These are phyloP conservation scores for Dermatemys mawii DNA, from an alignment of 2,113 vertebrate species.

Conservation along the genomic window DNA sequence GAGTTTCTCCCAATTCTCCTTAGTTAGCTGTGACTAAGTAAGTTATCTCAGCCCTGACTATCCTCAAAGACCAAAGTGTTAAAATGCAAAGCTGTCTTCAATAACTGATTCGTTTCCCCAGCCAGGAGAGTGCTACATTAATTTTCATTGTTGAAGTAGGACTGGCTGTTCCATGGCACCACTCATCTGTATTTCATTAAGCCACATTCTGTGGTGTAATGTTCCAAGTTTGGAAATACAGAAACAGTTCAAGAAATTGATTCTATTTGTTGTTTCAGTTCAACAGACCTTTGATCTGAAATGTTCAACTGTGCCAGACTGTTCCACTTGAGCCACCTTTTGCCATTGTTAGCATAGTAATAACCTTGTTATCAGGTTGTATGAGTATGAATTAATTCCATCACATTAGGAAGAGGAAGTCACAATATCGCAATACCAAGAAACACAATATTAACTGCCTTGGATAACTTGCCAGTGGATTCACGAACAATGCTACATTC, in stretches of 20 bases:
- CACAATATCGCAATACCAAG: neutral
- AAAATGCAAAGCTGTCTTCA: slow-evolving; percentile 53
- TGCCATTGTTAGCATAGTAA: slow-evolving; percentile 48
- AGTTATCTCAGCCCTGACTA: neutral
- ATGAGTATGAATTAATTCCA: slow-evolving; percentile 73
- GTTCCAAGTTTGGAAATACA: slow-evolving; percentile 54
- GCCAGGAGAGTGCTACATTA: neutral
- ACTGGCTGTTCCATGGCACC: slow-evolving; percentile 28
- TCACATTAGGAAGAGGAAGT: slow-evolving; percentile 53
- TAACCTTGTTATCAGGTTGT: slow-evolving; percentile 55
- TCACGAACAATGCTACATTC: neutral
- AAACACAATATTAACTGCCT: neutral
- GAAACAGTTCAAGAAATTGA: slow-evolving; percentile 69
- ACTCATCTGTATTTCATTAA: slow-evolving; percentile 60
- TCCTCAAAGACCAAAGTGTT: slow-evolving; percentile 16
- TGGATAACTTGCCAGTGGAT: slow-evolving; percentile 26
- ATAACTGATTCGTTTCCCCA: slow-evolving; percentile 5
- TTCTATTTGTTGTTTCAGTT: slow-evolving; percentile 71
- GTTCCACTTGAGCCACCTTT: slow-evolving; percentile 44
- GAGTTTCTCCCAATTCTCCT: neutral
- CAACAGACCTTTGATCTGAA: slow-evolving; percentile 76
- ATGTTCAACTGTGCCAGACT: slow-evolving; percentile 58
- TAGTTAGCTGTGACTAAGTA: slow-evolving; percentile 31
- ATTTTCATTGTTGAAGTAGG: slow-evolving; percentile 56
- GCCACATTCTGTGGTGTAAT: slow-evolving; percentile 39